phyloP scores from a whole-genome alignment of 2,888 invertebrate species.

The Eupithecia centaureata region DNA sequence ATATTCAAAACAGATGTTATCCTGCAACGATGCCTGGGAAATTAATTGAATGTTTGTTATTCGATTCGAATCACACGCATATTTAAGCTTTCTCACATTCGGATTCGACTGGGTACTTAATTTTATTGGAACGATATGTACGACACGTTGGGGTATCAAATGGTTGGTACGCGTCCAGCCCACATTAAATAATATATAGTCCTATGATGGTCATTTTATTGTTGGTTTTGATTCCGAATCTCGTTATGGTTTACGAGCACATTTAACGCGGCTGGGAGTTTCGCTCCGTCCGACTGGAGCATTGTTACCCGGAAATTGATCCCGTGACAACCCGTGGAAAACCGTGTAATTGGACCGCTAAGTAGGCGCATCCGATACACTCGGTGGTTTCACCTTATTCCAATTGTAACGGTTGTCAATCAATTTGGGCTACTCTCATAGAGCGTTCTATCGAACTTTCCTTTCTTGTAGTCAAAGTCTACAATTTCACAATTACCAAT shows the following conservation, averaged over 20 bases:
- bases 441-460: not conserved
- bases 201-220: constrained; percentile 41
- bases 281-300: constrained; percentile 45
- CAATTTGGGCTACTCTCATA: constrained; percentile 22
- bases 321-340: constrained; percentile 66
- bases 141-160: constrained; percentile 46
- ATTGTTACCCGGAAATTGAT: constrained; percentile 63
- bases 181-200: constrained; percentile 31
- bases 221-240: constrained; percentile 50
- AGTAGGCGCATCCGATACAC: constrained; percentile 57
- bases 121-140: constrained; percentile 48
- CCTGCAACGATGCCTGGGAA: constrained; percentile 70
- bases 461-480: too few relatives aligned
- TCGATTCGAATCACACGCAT: constrained; percentile 71
- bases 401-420: constrained; percentile 46
- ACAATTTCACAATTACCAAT: too few relatives aligned
- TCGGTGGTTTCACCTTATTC: constrained; percentile 44
- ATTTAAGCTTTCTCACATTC: constrained; percentile 71
- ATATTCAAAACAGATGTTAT: constrained; percentile 82
- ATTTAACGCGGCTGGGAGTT: constrained; percentile 48
- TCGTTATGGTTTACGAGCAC: constrained; percentile 52
- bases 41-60: constrained; percentile 80
- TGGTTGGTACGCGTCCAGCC: constrained; percentile 25
- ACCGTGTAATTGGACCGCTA: constrained; percentile 71
- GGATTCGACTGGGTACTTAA: constrained; percentile 50